Percentiles rank a stretch among this genome's conserved stretches.
phyloP scores from a whole-genome alignment of 2,113 vertebrate species.

The Isurus oxyrinchus region DNA sequence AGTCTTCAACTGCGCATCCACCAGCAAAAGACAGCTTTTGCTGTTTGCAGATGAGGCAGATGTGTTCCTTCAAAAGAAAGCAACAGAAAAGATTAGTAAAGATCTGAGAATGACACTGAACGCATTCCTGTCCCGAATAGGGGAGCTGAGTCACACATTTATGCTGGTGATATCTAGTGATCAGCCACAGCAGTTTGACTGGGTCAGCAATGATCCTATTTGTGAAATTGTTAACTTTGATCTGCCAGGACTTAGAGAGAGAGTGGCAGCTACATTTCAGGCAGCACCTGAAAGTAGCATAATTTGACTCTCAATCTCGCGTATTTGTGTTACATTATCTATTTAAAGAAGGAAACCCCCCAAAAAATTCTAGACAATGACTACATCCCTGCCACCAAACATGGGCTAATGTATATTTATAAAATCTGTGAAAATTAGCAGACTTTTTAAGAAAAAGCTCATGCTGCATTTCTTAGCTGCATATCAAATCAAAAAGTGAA shows the following conservation, averaged over 20 bases:
- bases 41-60: too few species aligned
- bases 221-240: constrained; percentile 90
- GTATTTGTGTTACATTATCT: too few species aligned
- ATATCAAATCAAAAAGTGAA: background rate
- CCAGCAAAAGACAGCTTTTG: constrained; percentile 72
- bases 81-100: too few species aligned
- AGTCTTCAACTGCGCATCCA: constrained; percentile 93
- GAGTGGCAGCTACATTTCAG: constrained; percentile 89
- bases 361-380: too few species aligned
- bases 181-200: constrained; percentile 96
- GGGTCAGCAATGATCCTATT: constrained; percentile 92
- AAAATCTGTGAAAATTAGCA: background rate
- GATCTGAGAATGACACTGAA: too few species aligned
- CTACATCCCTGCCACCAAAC: background rate
- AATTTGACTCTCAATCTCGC: too few species aligned
- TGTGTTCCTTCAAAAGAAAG: too few species aligned
- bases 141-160: constrained; percentile 60
- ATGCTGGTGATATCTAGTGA: constrained; percentile 97
- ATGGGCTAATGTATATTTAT: background rate
- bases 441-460: background rate
- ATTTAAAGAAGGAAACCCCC: background rate
- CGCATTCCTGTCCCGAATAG: too few species aligned
- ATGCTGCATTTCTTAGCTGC: background rate
- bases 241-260: constrained; percentile 71
- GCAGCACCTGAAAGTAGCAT: constrained; percentile 63